Evolutionary conservation across 2,113 vertebrate genomes (phyloP).

Genomic region (Climacteris rufus): DNA sequence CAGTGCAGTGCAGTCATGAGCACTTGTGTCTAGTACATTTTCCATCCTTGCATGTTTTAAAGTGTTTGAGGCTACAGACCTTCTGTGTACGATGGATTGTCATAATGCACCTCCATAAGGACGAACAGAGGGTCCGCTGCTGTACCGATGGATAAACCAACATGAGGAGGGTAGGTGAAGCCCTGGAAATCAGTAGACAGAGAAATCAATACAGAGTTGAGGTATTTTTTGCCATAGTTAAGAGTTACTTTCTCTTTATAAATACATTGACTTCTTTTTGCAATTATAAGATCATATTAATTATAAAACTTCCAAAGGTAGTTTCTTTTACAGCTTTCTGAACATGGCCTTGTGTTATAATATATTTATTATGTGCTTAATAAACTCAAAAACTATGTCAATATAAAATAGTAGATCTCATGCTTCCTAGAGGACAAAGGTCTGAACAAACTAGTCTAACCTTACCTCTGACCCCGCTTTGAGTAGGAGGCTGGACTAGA

Average conservation of each 20-base stretch:
- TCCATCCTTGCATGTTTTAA: not conserved
- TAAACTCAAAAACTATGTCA: not conserved
- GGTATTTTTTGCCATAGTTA: not conserved
- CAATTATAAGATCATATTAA: not conserved
- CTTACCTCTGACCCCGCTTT: not conserved
- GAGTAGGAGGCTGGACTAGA: not conserved
- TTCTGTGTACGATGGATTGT: slow-evolving; percentile 81
- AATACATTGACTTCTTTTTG: not conserved
- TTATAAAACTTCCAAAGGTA: not conserved
- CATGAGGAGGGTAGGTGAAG: slow-evolving; percentile 83
- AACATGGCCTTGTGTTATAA: not conserved
- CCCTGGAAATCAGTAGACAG: slow-evolving; percentile 68
- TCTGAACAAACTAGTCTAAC: not conserved
- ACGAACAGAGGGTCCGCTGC: slow-evolving; percentile 78
- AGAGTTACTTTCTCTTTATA: not conserved
- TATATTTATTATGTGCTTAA: not conserved
- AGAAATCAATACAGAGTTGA: not conserved
- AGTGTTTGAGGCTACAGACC: slow-evolving; percentile 62
- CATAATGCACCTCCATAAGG: slow-evolving; percentile 86
- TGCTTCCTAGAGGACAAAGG: not conserved
- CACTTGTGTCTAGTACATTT: not conserved
- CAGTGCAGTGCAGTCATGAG: not conserved
- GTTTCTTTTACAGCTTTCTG: not conserved
- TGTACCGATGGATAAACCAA: slow-evolving; percentile 83
- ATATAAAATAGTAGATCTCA: not conserved